Conservation (phyloP, 2,888 invertebrate genomes). For the Tachina lurida region DNA sequence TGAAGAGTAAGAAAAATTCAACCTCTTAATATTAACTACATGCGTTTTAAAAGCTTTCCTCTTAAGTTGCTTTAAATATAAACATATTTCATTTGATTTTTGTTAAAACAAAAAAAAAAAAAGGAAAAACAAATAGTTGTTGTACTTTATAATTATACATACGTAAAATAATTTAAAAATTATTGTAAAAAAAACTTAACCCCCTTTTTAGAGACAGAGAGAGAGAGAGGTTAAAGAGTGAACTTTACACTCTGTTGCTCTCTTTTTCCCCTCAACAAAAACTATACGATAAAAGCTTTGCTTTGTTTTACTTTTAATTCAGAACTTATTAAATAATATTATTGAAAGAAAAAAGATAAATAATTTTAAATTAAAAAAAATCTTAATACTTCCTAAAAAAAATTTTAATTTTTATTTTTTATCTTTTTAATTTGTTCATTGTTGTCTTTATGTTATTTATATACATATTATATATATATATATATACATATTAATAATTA, state of each 20-base stretch:
- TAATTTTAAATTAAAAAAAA: slow-evolving; percentile 59
- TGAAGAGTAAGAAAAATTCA: slow-evolving; percentile 4
- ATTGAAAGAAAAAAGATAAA: slow-evolving; percentile 45
- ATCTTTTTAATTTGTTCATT: slow-evolving; percentile 76
- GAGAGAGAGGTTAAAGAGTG: neutral
- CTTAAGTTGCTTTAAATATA: slow-evolving; percentile 68
- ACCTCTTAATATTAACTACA: slow-evolving; percentile 25
- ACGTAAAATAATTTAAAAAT: slow-evolving; percentile 73
- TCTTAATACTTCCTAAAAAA: slow-evolving; percentile 67
- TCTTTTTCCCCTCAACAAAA: slow-evolving; percentile 56
- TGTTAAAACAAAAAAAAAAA: slow-evolving; percentile 33
- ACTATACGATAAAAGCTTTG: slow-evolving; percentile 74
- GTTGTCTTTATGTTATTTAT: slow-evolving; percentile 77
- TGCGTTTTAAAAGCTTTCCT: slow-evolving; percentile 61
- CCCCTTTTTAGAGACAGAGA: slow-evolving; percentile 5
- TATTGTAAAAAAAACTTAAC: slow-evolving; percentile 73
- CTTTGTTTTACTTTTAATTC: slow-evolving; percentile 73
- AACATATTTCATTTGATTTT: slow-evolving; percentile 71
- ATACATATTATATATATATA: slow-evolving; percentile 59
- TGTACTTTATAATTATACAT: slow-evolving; percentile 73
- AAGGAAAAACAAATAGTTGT: slow-evolving; percentile 72
- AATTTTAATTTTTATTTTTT: slow-evolving; percentile 68
- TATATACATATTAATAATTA: slow-evolving; percentile 65
- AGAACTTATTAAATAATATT: slow-evolving; percentile 42
- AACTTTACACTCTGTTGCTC: neutral